Percentiles rank a stretch among this genome's conserved stretches.
phyloP scores from a whole-genome alignment of 2,797 vertebrate genomes.

The Pangasius sanitwongsei region DNA sequence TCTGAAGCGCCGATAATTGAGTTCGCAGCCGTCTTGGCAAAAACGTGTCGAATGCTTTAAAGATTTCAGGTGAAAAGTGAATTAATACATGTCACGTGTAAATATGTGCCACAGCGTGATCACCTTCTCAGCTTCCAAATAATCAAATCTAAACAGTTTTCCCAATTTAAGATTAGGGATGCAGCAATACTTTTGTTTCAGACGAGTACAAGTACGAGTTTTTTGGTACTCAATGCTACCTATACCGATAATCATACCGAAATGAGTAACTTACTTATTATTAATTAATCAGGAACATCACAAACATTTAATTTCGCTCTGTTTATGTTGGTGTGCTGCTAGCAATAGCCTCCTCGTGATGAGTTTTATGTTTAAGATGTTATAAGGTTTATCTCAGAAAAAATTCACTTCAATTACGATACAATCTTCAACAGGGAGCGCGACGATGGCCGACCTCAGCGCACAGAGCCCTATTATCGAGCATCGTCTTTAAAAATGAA shows the following conservation, averaged over 20 bases:
- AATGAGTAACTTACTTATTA: not conserved
- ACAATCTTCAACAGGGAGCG: not conserved
- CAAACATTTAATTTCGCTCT: too few species aligned
- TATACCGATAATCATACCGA: not conserved
- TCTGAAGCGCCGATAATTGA: conserved; percentile 20
- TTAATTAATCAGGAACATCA: not conserved
- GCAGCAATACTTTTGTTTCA: not conserved
- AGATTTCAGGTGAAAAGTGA: conserved; percentile 33
- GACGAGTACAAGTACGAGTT: not conserved
- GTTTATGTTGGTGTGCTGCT: too few species aligned
- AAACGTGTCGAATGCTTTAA: conserved; percentile 16
- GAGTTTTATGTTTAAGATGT: not conserved
- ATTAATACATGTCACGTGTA: not conserved
- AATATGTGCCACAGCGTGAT: not conserved
- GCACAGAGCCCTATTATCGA: too few species aligned
- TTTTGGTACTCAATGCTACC: not conserved
- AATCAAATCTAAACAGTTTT: not conserved
- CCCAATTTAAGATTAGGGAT: not conserved
- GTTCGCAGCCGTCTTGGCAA: conserved; percentile 11
- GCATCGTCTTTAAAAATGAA: not conserved
- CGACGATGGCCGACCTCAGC: not conserved
- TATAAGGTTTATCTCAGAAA: not conserved
- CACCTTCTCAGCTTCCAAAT: too few species aligned
- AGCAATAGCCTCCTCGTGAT: not conserved
- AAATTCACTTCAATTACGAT: not conserved